Evolutionary conservation across 2,113 vertebrate species (phyloP), one percentile per base, ranked within the genome.

Genomic region (Rhinolophus ferrumequinum): DNA sequence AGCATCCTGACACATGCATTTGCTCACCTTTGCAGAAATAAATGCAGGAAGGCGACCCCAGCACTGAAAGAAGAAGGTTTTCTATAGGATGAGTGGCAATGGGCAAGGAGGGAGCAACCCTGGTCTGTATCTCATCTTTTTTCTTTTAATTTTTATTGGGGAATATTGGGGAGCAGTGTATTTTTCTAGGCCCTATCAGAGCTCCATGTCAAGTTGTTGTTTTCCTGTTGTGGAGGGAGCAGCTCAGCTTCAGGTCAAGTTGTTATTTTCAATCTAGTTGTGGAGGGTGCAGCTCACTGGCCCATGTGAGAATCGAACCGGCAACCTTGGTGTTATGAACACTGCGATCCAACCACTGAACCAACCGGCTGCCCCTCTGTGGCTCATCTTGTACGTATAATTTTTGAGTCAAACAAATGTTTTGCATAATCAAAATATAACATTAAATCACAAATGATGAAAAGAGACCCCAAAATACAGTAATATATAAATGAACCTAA

Each of bases 31-130:
- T 77, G 6, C 35, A 28, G 50, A 41, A 73, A 58, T 30, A 66
- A 72, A 69, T 10, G 14, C 12, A 8, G 69, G 35, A 60, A 15
- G 54, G 13, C 24, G 2, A 12, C 5, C 21, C 8, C 1, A 8
- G 88, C 56, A 35, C n/a, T 2, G 24, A 35, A 87, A 26, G 56
- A 52, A 19, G 70, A 6, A 33, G 67, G 26, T 8, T 89, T 73
- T n/a, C 60, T 38, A 5, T 33, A 5, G 54, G 13, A 28, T 9
- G 21, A 3, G 8, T 5, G 2, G 9, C 30, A 4, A 12, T 14
- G 19, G 60, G 16, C 19, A 9, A 30, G 21, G 76, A 58, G 72
- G 60, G 30, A 28, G 82, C 3, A 8, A 28, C 1, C 22, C 50
- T 47, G 54, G 58, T 21, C 72, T 30, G 47, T 5, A 24, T 52